phyloP scores from a whole-genome alignment of 2,888 invertebrate genomes.

The Galerucella calmariensis region DNA sequence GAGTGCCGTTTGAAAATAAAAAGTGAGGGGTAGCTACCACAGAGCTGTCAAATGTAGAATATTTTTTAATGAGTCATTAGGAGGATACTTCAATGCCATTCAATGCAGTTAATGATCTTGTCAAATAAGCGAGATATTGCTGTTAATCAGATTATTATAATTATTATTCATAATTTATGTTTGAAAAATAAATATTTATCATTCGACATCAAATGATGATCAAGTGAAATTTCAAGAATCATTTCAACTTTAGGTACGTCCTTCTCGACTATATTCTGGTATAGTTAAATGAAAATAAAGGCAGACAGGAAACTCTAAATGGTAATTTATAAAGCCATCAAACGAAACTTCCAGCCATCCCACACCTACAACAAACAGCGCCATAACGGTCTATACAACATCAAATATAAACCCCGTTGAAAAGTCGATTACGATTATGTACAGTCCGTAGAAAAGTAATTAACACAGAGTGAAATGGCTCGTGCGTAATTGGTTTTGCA shows the following conservation, averaged over 20 bases:
- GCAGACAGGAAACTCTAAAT: neutral
- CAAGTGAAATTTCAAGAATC: no score
- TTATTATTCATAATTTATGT: neutral
- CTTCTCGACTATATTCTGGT: neutral
- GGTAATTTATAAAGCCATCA: conserved; percentile 11
- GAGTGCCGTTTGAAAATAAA: no score
- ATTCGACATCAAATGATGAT: no score
- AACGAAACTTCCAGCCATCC: conserved; percentile 3
- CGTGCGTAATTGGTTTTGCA: conserved; percentile 51
- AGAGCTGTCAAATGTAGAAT: no score
- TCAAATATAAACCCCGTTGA: conserved; percentile 27
- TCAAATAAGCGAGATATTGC: no score
- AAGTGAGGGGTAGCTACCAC: no score
- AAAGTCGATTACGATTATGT: conserved; percentile 32
- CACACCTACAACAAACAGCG: conserved; percentile 12
- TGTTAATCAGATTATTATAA: no score
- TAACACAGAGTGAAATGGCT: conserved; percentile 48
- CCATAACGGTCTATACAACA: conserved; percentile 9
- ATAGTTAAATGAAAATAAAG: neutral
- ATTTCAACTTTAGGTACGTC: neutral
- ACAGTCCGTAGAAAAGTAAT: conserved; percentile 43
- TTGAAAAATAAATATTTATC: no score
- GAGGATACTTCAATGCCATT: no score
- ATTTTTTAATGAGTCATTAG: no score
- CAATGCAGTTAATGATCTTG: no score